Percentiles rank a stretch among this genome's conserved stretches.
These are phyloP conservation scores for Gopherus evgoodei DNA, from an alignment of 2,113 vertebrate species.

Conservation along the genomic window DNA sequence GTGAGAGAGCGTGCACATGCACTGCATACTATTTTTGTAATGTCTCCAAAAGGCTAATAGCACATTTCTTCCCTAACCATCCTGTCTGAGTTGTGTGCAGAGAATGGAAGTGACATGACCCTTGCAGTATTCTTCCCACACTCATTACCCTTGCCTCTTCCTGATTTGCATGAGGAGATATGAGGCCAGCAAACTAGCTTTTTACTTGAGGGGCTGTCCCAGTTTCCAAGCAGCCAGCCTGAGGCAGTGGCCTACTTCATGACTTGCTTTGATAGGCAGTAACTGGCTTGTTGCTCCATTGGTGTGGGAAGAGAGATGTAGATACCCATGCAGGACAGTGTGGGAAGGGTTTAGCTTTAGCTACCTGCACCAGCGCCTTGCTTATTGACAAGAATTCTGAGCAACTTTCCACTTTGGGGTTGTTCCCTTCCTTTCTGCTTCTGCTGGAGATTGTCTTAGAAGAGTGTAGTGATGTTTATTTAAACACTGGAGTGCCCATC, in stretches of 20 bases:
- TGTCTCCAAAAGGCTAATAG: neutral
- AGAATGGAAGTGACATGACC: neutral
- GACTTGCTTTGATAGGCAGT: neutral
- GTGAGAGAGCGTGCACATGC: no score
- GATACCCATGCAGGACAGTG: neutral
- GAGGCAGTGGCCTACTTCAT: neutral
- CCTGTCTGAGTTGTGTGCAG: neutral
- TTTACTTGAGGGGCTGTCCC: conserved; percentile 24
- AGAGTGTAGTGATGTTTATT: neutral
- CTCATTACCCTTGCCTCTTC: neutral
- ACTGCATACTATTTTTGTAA: neutral
- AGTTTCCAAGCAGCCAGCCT: neutral
- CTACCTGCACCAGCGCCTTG: neutral
- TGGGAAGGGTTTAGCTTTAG: neutral
- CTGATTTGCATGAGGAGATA: neutral
- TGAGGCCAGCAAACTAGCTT: neutral
- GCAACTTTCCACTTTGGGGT: neutral
- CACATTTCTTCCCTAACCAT: neutral
- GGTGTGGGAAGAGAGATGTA: neutral
- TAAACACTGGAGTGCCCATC: neutral
- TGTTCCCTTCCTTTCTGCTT: rapidly evolving
- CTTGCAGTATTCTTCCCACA: neutral
- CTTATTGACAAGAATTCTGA: neutral
- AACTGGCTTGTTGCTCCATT: neutral
- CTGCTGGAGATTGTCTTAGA: neutral